Evolutionary conservation across 2,888 invertebrate genomes (phyloP).

Genomic region (Acronicta psi): DNA sequence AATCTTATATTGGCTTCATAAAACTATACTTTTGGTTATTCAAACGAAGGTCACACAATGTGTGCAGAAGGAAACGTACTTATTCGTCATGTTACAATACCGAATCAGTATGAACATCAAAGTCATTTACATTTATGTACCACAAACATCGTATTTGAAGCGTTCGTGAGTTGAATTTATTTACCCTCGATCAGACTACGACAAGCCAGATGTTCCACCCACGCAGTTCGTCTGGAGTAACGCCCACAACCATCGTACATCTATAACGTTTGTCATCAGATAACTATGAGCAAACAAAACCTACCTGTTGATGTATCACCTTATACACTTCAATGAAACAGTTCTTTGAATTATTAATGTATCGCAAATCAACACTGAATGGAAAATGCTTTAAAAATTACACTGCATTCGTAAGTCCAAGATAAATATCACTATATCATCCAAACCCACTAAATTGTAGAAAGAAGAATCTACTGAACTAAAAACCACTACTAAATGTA

Average conservation of each 20-base stretch:
- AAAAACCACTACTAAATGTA: slow-evolving; percentile 60
- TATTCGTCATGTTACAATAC: slow-evolving; percentile 4
- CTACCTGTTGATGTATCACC: slow-evolving; percentile 79
- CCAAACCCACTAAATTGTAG: slow-evolving; percentile 31
- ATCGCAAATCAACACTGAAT: slow-evolving; percentile 43
- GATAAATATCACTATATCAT: slow-evolving; percentile 36
- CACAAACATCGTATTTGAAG: slow-evolving; percentile 33
- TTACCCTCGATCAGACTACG: slow-evolving; percentile 71
- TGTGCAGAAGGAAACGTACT: slow-evolving; percentile 7
- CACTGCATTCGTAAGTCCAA: slow-evolving; percentile 30
- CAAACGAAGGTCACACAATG: background rate
- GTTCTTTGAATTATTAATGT: slow-evolving; percentile 42
- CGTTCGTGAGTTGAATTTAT: slow-evolving; percentile 64
- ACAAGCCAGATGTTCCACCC: slow-evolving; percentile 75
- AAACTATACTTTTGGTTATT: too few relatives aligned
- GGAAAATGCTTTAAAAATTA: slow-evolving; percentile 40
- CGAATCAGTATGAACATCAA: slow-evolving; percentile 8
- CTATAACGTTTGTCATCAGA: slow-evolving; percentile 62
- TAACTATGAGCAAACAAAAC: slow-evolving; percentile 66
- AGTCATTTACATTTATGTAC: slow-evolving; percentile 39
- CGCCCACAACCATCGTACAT: slow-evolving; percentile 72
- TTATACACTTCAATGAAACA: slow-evolving; percentile 61
- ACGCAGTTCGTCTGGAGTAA: slow-evolving; percentile 81
- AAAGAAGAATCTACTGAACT: slow-evolving; percentile 57
- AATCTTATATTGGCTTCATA: too few relatives aligned